Evolutionary conservation across 92 coral and sea anemone genomes (phyloP).

Genomic region (Heliopora coerulea): DNA sequence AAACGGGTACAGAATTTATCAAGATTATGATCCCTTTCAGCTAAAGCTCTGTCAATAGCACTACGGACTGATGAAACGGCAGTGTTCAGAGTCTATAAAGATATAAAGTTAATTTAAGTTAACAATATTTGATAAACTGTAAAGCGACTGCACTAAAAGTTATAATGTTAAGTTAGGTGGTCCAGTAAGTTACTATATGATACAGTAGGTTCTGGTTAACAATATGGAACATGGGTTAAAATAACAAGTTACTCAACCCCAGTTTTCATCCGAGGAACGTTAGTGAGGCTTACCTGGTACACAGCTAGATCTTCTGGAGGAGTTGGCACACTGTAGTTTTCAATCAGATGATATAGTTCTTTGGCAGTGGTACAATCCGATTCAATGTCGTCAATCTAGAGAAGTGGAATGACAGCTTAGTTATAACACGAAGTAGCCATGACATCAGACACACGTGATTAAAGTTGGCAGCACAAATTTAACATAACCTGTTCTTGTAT

Average conservation of each 20-base stretch:
- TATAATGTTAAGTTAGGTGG: background rate
- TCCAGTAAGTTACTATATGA: background rate
- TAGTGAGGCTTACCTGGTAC: slow-evolving; percentile 74
- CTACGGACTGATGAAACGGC: slow-evolving; percentile 93
- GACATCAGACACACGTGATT: no score
- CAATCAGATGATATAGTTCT: slow-evolving; percentile 91
- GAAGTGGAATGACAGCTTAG: background rate
- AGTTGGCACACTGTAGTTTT: slow-evolving; percentile 90
- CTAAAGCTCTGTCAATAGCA: slow-evolving; percentile 93
- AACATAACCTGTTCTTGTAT: slow-evolving; percentile 85
- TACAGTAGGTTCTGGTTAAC: background rate
- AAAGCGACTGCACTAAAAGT: no score
- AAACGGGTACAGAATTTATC: slow-evolving; percentile 97
- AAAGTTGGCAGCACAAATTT: background rate
- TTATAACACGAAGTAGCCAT: no score
- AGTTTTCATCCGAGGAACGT: no score
- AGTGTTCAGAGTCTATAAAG: slow-evolving; percentile 73
- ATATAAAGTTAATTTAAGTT: no score
- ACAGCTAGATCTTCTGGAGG: slow-evolving; percentile 99
- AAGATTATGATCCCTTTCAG: slow-evolving; percentile 94
- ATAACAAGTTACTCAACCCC: no score
- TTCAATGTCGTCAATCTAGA: slow-evolving; percentile 91
- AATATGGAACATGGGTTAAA: no score
- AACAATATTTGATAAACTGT: no score
- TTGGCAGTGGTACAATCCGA: slow-evolving; percentile 74